Evolutionary conservation across 2,888 invertebrate genomes (phyloP).

Genomic region (Pachydiplax longipennis): DNA sequence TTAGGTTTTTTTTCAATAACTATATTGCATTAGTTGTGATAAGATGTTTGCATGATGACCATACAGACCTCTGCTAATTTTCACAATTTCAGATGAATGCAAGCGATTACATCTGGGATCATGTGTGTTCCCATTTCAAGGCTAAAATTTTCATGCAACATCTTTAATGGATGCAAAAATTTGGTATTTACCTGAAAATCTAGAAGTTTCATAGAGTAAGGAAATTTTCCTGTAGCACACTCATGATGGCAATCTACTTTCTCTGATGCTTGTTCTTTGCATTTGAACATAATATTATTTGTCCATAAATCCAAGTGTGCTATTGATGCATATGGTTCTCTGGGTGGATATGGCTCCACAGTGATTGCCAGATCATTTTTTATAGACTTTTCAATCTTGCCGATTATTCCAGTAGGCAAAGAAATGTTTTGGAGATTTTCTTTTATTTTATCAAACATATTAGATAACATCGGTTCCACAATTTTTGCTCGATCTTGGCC

Average conservation of each 20-base stretch:
- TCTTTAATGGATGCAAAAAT: too few species aligned
- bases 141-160: too few species aligned
- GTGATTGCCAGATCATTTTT: background rate
- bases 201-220: slow-evolving; percentile 57
- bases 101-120: too few species aligned
- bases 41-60: too few species aligned
- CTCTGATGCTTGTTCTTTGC: slow-evolving; percentile 52
- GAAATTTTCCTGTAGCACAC: background rate
- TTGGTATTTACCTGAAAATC: slow-evolving; percentile 56
- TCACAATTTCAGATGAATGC: too few species aligned
- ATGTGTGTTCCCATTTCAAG: too few species aligned
- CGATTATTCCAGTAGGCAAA: background rate
- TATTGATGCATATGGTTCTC: slow-evolving; percentile 57
- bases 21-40: too few species aligned
- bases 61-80: too few species aligned
- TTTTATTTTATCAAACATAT: background rate
- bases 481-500: background rate
- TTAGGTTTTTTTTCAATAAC: too few species aligned
- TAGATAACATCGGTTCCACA: slow-evolving; percentile 46
- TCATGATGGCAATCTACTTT: slow-evolving; percentile 46
- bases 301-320: slow-evolving; percentile 59
- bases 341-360: background rate
- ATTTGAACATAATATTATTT: slow-evolving; percentile 59
- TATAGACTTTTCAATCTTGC: slow-evolving; percentile 11
- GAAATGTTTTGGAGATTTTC: background rate